A percentile compares a stretch with the other conserved stretches of the same genome.
Evolutionary conservation across 2,797 vertebrate genomes (phyloP).

Genomic region (Lateolabrax maculatus): DNA sequence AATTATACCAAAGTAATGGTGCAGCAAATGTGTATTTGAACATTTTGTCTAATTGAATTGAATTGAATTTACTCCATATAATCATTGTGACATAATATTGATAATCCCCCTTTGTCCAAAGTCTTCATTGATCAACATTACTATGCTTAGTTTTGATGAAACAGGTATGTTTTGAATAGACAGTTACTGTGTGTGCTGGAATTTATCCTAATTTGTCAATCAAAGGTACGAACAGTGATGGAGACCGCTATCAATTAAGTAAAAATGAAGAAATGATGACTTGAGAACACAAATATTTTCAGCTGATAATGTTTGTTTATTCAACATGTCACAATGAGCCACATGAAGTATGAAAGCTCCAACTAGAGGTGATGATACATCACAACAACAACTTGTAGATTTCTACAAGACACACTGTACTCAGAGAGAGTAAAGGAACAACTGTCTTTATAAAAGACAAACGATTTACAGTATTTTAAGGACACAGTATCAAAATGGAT

Average conservation of each 20-base stretch:
- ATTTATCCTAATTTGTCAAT: background rate
- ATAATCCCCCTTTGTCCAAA: background rate
- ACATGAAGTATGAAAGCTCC: background rate
- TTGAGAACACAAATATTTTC: background rate
- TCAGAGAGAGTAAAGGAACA: conserved; percentile 46
- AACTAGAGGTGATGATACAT: conserved; percentile 50
- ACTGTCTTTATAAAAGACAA: conserved; percentile 54
- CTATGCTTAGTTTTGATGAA: background rate
- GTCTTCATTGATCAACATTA: background rate
- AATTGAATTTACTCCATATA: background rate
- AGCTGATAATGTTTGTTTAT: conserved; percentile 35
- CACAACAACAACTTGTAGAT: conserved; percentile 58
- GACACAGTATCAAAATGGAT: conserved; percentile 1
- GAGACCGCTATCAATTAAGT: background rate
- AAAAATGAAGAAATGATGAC: background rate
- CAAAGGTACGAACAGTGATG: background rate
- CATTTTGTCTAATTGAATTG: background rate
- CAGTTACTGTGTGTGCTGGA: background rate
- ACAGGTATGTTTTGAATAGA: background rate
- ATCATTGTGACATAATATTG: background rate
- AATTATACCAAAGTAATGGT: too few relatives aligned
- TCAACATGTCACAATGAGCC: conserved; percentile 15
- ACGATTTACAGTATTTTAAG: background rate
- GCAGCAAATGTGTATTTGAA: background rate
- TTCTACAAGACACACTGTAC: conserved; percentile 52